Evolutionary conservation across 2,888 invertebrate species (phyloP).

Genomic region (Sericinus montela): DNA sequence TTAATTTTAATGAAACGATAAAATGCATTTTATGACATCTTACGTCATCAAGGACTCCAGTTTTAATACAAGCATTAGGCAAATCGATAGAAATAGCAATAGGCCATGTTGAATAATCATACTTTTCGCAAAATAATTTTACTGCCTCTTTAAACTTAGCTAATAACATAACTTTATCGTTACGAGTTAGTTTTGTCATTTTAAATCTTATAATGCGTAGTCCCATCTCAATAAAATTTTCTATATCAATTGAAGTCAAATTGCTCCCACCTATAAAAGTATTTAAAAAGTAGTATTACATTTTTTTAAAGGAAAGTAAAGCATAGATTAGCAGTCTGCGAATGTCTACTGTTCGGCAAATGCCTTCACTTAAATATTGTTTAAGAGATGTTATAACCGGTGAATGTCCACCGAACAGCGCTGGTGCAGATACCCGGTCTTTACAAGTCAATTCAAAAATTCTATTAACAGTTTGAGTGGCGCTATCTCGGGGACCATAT

Average conservation of each 20-base stretch:
- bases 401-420: too few species aligned
- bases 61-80: conserved; percentile 42
- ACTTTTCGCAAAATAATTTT: conserved; percentile 33
- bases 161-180: conserved; percentile 29
- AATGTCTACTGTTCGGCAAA: too few species aligned
- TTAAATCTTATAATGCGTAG: conserved; percentile 36
- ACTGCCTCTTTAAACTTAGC: conserved; percentile 28
- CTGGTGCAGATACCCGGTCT: too few species aligned
- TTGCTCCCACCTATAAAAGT: conserved; percentile 29
- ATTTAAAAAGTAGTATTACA: too few species aligned
- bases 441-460: too few species aligned
- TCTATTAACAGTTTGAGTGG: too few species aligned
- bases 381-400: too few species aligned
- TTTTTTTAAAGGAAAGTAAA: too few species aligned
- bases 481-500: too few species aligned
- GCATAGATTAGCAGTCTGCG: too few species aligned
- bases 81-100: conserved; percentile 42
- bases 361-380: too few species aligned
- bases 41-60: conserved; percentile 33
- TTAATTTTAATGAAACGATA: not conserved
- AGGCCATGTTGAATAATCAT: conserved; percentile 39
- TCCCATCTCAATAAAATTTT: conserved; percentile 38
- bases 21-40: not conserved
- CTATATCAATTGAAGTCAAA: conserved; percentile 35
- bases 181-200: conserved; percentile 32